A percentile compares a stretch with the other conserved stretches of the same genome.
Conservation (phyloP, 2,113 vertebrate species). For the Pangasianodon gigas region DNA sequence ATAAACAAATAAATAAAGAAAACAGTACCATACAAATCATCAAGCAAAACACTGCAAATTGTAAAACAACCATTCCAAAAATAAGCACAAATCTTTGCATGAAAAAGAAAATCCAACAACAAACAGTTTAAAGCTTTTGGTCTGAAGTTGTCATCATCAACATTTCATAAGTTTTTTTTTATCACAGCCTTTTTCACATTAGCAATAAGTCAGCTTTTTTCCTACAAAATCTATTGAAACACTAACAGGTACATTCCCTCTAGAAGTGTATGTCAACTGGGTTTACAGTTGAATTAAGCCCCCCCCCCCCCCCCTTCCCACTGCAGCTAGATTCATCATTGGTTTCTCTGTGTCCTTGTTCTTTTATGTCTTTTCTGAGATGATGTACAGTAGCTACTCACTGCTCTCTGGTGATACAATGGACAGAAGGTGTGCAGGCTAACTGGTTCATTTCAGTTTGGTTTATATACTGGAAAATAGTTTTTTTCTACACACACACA, state of each 20-base stretch:
- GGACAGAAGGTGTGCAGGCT: slow-evolving; percentile 36
- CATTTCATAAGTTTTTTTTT: slow-evolving; percentile 59
- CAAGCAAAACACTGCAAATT: slow-evolving; percentile 10
- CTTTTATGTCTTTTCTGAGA: slow-evolving; percentile 18
- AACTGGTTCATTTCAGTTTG: slow-evolving; percentile 55
- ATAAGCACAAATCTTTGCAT: slow-evolving; percentile 73
- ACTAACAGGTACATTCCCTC: slow-evolving; percentile 75
- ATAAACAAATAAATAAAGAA: slow-evolving; percentile 19
- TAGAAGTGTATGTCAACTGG: slow-evolving; percentile 64
- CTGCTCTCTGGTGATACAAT: slow-evolving; percentile 40
- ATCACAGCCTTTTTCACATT: slow-evolving; percentile 69
- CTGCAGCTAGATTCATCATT: slow-evolving; percentile 47
- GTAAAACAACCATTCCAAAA: slow-evolving; percentile 60
- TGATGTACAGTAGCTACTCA: slow-evolving; percentile 16
- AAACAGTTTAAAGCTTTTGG: slow-evolving; percentile 86
- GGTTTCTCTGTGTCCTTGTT: slow-evolving; percentile 45
- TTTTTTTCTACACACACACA: slow-evolving; percentile 37
- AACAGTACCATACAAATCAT: slow-evolving; percentile 69
- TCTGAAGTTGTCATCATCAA: slow-evolving; percentile 78
- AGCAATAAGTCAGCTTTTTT: slow-evolving; percentile 66
- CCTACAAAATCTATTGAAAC: slow-evolving; percentile 73
- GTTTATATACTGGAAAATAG: slow-evolving; percentile 59
- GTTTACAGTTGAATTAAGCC: slow-evolving; percentile 52
- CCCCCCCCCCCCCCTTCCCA: not conserved
- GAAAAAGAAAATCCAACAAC: slow-evolving; percentile 66